Conservation (phyloP, 2,888 invertebrate species). For the Cheilosia impressa region DNA sequence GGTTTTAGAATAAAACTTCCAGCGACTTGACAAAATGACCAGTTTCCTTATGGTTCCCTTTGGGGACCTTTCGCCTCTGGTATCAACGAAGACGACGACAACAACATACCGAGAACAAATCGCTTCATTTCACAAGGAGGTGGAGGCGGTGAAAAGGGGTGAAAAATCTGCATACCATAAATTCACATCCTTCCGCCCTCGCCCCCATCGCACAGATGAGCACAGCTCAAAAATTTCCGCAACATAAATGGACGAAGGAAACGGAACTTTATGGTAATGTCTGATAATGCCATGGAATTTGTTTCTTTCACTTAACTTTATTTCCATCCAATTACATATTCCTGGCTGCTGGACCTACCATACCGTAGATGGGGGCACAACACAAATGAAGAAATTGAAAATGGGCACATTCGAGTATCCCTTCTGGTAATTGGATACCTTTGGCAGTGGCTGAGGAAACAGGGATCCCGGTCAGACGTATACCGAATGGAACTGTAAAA, state of each 20-base stretch:
- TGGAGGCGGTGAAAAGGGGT: slow-evolving; percentile 34
- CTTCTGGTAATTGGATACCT: slow-evolving; percentile 70
- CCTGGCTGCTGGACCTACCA: slow-evolving; percentile 13
- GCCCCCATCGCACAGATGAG: slow-evolving; percentile 13
- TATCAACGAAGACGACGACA: neutral
- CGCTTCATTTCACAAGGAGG: slow-evolving; percentile 53
- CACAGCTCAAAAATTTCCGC: slow-evolving; percentile 61
- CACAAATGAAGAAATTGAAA: slow-evolving; percentile 52
- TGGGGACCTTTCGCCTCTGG: slow-evolving; percentile 23
- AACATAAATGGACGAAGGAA: slow-evolving; percentile 55
- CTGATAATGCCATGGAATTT: slow-evolving; percentile 72
- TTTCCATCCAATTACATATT: slow-evolving; percentile 75
- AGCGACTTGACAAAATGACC: slow-evolving; percentile 53
- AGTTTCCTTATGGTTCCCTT: slow-evolving; percentile 46
- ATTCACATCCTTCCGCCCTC: slow-evolving; percentile 40
- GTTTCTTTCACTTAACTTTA: slow-evolving; percentile 74
- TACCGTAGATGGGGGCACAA: neutral
- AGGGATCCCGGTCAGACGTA: slow-evolving; percentile 21
- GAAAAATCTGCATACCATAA: slow-evolving; percentile 65
- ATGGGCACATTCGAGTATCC: slow-evolving; percentile 68
- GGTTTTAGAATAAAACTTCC: slow-evolving; percentile 10
- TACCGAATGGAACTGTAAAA: slow-evolving; percentile 49
- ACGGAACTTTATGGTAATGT: slow-evolving; percentile 72
- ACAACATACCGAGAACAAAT: slow-evolving; percentile 43
- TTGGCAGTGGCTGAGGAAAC: slow-evolving; percentile 42